Base-by-base conservation (phyloP, 2,797 vertebrate genomes). In the Etheostoma nigrum region DNA sequence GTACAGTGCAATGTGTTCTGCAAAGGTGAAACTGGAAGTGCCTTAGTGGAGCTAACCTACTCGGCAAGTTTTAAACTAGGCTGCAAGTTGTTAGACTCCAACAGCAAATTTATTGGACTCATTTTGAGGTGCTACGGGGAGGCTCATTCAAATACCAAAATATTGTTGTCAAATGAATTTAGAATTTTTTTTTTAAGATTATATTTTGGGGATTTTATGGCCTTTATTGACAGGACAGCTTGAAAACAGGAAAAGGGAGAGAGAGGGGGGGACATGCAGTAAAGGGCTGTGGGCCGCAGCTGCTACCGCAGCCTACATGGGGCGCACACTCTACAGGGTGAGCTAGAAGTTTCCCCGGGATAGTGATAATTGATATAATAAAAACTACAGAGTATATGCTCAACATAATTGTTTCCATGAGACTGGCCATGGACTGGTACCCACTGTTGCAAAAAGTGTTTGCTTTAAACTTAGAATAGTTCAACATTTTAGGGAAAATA, bases 51-150 rank as follows among this genome's bases (percentile, higher is more conserved):
- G 72, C 19, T 47, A 59, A 78, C 52, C 79, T 55, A 64, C 67
- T 77, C 53, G 3, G 60, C 58, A 77, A 74, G 47, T 81, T 88
- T 76, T n/a, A 72, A 86, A 88, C 65, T 84, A 72, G 79, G 77
- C 49, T 58, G 78, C 49, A 10, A 53, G 63, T 23, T 18, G 59
- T n/a, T 27, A 21, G 30, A 25, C 21, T 36, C 1, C 18, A 59
- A 48, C 33, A 44, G 61, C 67, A 42, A 33, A 67, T 45, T 70
- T 52, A 54, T 18, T 36, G 18, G n/a, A 57, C 40, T 48, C 1
- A 18, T 55, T 68, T 7, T 42, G 21, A 65, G 18, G 27, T 40
- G 9, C 57, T 48, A 3, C 25, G 12, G 9, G 19, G 25, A 13
- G 19, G 19, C 9, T 69, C 19, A 33, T 30, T 52, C 9, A 40